Evolutionary conservation across 2,888 invertebrate species (phyloP).

Genomic region (Escarpia spicata): DNA sequence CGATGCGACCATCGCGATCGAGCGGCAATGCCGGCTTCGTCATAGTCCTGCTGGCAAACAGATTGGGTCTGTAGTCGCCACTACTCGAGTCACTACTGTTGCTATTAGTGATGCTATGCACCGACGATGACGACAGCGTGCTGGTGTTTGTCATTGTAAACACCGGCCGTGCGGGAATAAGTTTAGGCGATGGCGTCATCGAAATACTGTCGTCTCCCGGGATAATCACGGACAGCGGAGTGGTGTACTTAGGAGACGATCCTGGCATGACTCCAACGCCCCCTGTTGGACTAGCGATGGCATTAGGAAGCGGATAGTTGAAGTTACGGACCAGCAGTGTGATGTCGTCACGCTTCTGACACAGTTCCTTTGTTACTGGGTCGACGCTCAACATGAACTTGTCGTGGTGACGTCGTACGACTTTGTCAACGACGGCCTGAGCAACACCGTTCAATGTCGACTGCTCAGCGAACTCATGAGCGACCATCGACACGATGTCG

Average conservation of each 20-base stretch:
- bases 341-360: slow-evolving; percentile 80
- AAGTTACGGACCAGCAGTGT: slow-evolving; percentile 87
- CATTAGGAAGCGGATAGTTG: slow-evolving; percentile 79
- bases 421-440: slow-evolving; percentile 85
- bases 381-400: slow-evolving; percentile 72
- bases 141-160: slow-evolving; percentile 37
- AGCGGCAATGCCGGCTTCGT: slow-evolving; percentile 63
- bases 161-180: not conserved
- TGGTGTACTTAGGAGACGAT: not conserved
- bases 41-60: slow-evolving; percentile 40
- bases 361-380: slow-evolving; percentile 46
- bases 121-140: slow-evolving; percentile 26
- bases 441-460: slow-evolving; percentile 83
- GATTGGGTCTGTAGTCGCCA: slow-evolving; percentile 45
- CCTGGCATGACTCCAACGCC: not conserved
- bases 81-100: slow-evolving; percentile 56
- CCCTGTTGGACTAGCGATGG: slow-evolving; percentile 65
- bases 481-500: slow-evolving; percentile 60
- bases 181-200: slow-evolving; percentile 21
- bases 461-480: slow-evolving; percentile 75
- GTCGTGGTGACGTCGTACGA: slow-evolving; percentile 84
- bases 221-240: slow-evolving; percentile 38
- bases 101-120: slow-evolving; percentile 47
- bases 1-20: slow-evolving; percentile 77
- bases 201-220: slow-evolving; percentile 28